phyloP scores from a whole-genome alignment of 1,140 invertebrate genomes.

The Pantala flavescens region DNA sequence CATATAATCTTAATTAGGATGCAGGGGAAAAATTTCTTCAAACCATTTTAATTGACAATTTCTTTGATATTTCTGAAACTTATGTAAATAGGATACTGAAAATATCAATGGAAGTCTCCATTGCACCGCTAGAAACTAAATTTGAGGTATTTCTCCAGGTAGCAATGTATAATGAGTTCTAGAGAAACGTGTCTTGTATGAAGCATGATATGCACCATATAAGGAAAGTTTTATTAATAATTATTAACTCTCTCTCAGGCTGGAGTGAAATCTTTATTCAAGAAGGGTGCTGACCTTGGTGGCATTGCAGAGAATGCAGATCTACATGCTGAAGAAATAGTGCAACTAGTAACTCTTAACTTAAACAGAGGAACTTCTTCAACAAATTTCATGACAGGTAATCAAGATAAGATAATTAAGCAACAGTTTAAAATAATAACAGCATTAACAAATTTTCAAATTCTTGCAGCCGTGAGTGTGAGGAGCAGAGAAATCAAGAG shows the following conservation, averaged over 20 bases:
- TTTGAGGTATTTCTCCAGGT: too few species aligned
- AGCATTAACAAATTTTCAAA: not conserved
- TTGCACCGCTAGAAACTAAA: too few species aligned
- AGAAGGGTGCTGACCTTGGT: constrained; percentile 40
- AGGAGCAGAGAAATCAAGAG: not conserved
- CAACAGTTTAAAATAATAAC: not conserved
- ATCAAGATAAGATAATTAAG: not conserved
- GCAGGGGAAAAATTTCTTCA: too few species aligned
- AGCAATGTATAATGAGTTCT: too few species aligned
- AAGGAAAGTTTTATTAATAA: too few species aligned
- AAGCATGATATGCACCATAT: too few species aligned
- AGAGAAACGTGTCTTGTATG: too few species aligned
- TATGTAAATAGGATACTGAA: too few species aligned
- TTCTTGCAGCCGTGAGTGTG: not conserved
- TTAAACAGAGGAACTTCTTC: constrained; percentile 36
- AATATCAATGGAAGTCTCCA: too few species aligned
- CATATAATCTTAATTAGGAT: too few species aligned
- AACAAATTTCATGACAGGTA: constrained; percentile 31
- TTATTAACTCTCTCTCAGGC: constrained; percentile 30
- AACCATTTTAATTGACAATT: too few species aligned
- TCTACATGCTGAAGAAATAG: constrained; percentile 47
- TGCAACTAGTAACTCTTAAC: constrained; percentile 47
- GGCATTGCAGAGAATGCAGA: constrained; percentile 42
- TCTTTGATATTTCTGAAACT: too few species aligned
- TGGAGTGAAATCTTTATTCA: constrained; percentile 45